A percentile compares a stretch with the other conserved stretches of the same genome.
Evolutionary conservation across 2,888 invertebrate genomes (phyloP).

Genomic region (Drosophila demipolita): DNA sequence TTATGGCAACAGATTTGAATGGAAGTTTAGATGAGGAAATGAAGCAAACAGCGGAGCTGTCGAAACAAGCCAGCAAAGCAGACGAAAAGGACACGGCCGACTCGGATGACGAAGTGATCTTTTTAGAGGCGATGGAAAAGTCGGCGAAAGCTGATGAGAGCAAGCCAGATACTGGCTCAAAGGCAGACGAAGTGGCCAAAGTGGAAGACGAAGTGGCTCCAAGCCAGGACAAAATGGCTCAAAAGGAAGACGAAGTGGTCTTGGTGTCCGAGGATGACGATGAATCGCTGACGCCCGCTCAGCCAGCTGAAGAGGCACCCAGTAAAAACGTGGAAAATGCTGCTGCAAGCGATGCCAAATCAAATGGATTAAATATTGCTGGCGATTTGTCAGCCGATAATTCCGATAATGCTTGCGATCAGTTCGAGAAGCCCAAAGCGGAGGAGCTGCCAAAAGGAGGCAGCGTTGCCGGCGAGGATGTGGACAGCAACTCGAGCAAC

Average conservation of each 20-base stretch:
- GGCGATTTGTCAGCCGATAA: slow-evolving; percentile 68
- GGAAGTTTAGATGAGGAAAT: slow-evolving; percentile 5
- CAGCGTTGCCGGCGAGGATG: slow-evolving; percentile 52
- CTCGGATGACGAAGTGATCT: slow-evolving; percentile 78
- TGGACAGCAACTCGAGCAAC: slow-evolving; percentile 80
- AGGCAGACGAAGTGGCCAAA: slow-evolving; percentile 8
- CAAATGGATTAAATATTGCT: slow-evolving; percentile 7
- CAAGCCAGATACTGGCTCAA: slow-evolving; percentile 14
- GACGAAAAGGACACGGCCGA: slow-evolving; percentile 35
- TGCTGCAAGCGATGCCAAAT: neutral
- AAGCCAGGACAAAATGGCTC: slow-evolving; percentile 2
- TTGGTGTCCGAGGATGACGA: slow-evolving; percentile 73
- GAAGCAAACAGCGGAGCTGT: neutral
- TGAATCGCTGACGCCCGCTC: slow-evolving; percentile 28
- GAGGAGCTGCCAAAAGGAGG: slow-evolving; percentile 35
- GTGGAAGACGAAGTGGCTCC: neutral
- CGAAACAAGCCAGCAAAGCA: neutral
- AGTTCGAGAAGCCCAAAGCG: slow-evolving; percentile 67
- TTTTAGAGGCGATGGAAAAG: slow-evolving; percentile 71
- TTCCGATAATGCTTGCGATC: slow-evolving; percentile 83
- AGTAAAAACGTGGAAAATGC: slow-evolving; percentile 6
- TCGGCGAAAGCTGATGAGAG: neutral
- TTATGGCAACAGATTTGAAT: neutral
- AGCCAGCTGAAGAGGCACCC: slow-evolving; percentile 6
- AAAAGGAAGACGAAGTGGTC: slow-evolving; percentile 62